Base-by-base conservation (phyloP, 1,140 invertebrate genomes). In the Sipha flava region DNA sequence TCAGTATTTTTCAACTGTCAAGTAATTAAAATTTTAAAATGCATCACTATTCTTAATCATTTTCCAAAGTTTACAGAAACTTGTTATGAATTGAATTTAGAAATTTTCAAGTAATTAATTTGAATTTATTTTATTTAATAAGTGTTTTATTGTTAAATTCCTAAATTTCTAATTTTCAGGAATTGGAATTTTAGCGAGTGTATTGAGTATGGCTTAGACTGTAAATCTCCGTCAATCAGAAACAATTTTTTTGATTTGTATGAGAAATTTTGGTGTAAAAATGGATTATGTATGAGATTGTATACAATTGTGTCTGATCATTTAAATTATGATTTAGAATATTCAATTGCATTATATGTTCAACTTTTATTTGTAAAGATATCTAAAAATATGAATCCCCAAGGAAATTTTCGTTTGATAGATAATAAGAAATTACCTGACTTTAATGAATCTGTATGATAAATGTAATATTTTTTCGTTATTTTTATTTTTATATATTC, bases 51-150 rank as follows among this genome's bases (percentile, higher is more conserved):
- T 5, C 21, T 57, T 10, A 54, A 57, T 26, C 52, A 21, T 4
- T 77, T 77, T 59, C 73, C 52, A 40, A 57, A 77, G 1, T 59
- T 40, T 5, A 4, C n/a, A 10, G 9, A 59, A 18, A 40, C 37
- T 23, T 77, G 73, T 40, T 57, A 77, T 54, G 43, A 57, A 57
- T 26, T 77, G 14, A 77, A 77, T 10, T 7, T 59, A 6, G 73
- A 77, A 40, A 77, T 77, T 59, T 77, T 31, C 52, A 77, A 57
- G 73, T 77, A 59, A 29, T 26, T 40, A 26, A 3, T 64, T 34
- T 37, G 4, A 49, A n/a, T 18, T 49, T 6, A 14, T n/a, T n/a
- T 49, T 49, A n/a, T 75, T 75, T 64, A 37, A 23, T n/a, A 64
- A 64, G 7, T n/a, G 6, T 45, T 45, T 45, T 45, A n/a, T n/a